Evolutionary conservation across 2,113 vertebrate species (phyloP), one percentile per base, ranked within the genome.

Genomic region (Prolemur simus): DNA sequence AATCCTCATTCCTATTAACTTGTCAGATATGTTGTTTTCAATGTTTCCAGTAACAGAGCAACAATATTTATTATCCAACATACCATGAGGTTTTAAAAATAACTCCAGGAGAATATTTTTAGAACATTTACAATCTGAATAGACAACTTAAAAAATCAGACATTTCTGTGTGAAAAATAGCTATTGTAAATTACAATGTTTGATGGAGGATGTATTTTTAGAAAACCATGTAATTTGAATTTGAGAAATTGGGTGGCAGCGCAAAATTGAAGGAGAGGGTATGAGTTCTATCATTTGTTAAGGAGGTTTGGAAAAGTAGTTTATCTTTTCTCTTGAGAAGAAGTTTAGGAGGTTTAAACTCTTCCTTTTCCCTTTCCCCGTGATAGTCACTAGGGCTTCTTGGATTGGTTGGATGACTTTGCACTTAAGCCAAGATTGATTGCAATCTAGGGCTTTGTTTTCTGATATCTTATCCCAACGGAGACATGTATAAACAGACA

Each of bases 381-480:
- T 60, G 0, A 68, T 89, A 97, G 96, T 95, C 97, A 97, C 60
- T 81, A 96, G 93, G 89, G 87, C 87, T 95, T 96, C 96, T 98
- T 97, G 84, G 89, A 97, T 42, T 97, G 97, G 96, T 95, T 96
- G 54, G 93, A 97, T 94, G 95, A 98, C 97, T 97, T 92, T 97
- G 94, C 95, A 87, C 95, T 95, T 97, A 95, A 97, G 95, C 97
- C 95, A 97, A 98, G 98, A 98, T 87, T 49, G 69, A 98, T 98
- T 98, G 93, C 94, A 97, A 98, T 98, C 95, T 82, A 90, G 96
- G 94, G 97, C 97, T 98, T 98, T 98, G 97, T 98, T 98, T 98
- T 96, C 95, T 96, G 96, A 96, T 98, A 98, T 98, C 97, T 98
- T 98, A 97, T 98, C 98, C 97, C 98, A 97, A 90, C 21, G 77